Evolutionary conservation across 2,888 invertebrate genomes (phyloP).

Genomic region (Carcina quercana): DNA sequence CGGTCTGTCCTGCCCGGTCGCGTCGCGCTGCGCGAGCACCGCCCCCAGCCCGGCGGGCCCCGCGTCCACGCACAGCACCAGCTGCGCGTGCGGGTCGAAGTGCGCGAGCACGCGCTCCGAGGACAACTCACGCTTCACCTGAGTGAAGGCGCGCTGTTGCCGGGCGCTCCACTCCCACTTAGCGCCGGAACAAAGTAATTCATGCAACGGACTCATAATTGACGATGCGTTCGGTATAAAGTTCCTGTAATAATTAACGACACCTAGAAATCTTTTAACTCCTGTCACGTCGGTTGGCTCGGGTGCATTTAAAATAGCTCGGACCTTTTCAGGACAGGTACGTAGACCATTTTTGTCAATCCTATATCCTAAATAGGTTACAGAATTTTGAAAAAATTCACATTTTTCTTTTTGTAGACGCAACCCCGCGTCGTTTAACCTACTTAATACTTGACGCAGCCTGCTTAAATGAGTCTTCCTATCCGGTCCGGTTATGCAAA

Average conservation of each 20-base stretch:
- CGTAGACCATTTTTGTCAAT: constrained; percentile 16
- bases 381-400: constrained; percentile 11
- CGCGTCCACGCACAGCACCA: constrained; percentile 12
- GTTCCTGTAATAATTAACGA: constrained; percentile 23
- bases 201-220: constrained; percentile 17
- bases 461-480: constrained; percentile 10
- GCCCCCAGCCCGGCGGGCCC: constrained; percentile 13
- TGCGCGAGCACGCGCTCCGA: constrained; percentile 11
- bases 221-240: constrained; percentile 21
- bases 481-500: constrained; percentile 16
- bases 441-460: constrained; percentile 13
- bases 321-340: constrained; percentile 17
- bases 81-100: constrained; percentile 8
- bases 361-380: constrained; percentile 18
- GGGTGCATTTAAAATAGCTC: constrained; percentile 19
- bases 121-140: constrained; percentile 8
- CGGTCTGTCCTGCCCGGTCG: constrained; percentile 5
- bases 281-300: constrained; percentile 15
- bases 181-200: constrained; percentile 6
- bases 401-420: constrained; percentile 12
- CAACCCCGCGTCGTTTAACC: constrained; percentile 15
- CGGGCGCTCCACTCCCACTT: constrained; percentile 10
- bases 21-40: constrained; percentile 8
- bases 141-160: constrained; percentile 5
- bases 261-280: constrained; percentile 21